phyloP scores from a whole-genome alignment of 2,113 vertebrate species.

The Percopsis transmontana region DNA sequence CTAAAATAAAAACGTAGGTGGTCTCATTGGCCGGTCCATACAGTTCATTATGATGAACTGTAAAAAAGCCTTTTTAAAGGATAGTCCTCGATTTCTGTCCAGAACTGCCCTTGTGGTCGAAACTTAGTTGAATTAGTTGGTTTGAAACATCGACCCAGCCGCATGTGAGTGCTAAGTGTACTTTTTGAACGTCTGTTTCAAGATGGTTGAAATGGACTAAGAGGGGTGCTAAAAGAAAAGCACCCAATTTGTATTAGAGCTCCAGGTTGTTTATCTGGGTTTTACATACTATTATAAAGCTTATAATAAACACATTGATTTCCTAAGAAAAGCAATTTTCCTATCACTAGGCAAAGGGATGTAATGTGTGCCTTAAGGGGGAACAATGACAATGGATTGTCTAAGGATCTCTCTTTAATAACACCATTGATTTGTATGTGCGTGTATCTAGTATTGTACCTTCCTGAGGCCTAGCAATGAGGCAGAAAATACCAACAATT shows the following conservation, averaged over 20 bases:
- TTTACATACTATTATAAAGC: constrained; percentile 40
- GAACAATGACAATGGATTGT: too few species aligned
- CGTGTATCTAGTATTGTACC: too few species aligned
- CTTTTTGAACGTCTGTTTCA: too few species aligned
- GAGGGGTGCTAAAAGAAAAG: constrained; percentile 8
- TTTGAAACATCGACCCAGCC: too few species aligned
- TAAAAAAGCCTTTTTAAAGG: neutral
- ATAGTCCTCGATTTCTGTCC: neutral
- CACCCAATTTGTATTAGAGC: constrained; percentile 1
- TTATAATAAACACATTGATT: constrained; percentile 65
- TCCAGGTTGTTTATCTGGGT: constrained; percentile 34
- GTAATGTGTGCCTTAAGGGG: neutral
- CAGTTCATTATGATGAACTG: neutral
- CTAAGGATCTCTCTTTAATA: too few species aligned
- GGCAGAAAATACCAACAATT: too few species aligned
- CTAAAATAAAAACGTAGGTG: constrained; percentile 39
- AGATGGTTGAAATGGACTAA: constrained; percentile 5
- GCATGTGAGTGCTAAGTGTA: too few species aligned
- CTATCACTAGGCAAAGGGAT: neutral
- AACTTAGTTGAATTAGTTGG: too few species aligned
- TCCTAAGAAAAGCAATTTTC: constrained; percentile 47
- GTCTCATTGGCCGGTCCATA: constrained; percentile 14
- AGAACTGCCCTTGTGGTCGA: neutral
- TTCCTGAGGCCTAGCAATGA: too few species aligned
- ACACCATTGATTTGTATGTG: too few species aligned